phyloP scores from a whole-genome alignment of 2,113 vertebrate genomes.

The Prunella fulvescens region DNA sequence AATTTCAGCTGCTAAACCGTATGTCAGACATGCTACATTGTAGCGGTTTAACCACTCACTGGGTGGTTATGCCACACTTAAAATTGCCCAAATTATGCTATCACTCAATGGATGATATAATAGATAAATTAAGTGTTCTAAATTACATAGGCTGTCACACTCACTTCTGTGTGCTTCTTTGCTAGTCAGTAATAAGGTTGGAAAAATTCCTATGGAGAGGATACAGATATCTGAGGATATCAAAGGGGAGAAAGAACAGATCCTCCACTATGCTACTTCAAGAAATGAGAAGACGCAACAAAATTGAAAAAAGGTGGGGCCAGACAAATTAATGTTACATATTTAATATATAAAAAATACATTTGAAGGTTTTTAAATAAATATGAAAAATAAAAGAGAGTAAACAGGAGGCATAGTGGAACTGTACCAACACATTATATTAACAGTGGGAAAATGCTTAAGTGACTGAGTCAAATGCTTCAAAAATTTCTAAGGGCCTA shows the following conservation, averaged over 20 bases:
- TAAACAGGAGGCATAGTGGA: background rate
- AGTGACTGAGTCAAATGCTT: background rate
- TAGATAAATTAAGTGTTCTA: conserved; percentile 29
- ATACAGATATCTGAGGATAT: background rate
- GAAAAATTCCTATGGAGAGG: background rate
- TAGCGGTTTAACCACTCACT: background rate
- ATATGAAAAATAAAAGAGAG: background rate
- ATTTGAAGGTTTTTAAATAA: background rate
- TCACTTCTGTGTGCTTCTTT: background rate
- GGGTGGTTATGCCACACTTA: background rate
- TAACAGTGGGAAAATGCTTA: background rate
- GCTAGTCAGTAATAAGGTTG: background rate
- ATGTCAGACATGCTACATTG: background rate
- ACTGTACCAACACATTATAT: background rate
- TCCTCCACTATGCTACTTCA: background rate
- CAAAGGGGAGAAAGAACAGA: background rate
- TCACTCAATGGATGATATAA: conserved; percentile 3
- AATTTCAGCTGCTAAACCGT: background rate
- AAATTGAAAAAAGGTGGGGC: background rate
- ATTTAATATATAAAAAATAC: background rate
- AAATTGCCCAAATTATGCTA: conserved; percentile 25
- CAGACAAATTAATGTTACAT: background rate
- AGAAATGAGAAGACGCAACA: background rate
- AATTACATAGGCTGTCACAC: background rate
- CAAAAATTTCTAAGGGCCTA: background rate